phyloP scores from a whole-genome alignment of 1,140 invertebrate genomes.

The Cephus cinctus region DNA sequence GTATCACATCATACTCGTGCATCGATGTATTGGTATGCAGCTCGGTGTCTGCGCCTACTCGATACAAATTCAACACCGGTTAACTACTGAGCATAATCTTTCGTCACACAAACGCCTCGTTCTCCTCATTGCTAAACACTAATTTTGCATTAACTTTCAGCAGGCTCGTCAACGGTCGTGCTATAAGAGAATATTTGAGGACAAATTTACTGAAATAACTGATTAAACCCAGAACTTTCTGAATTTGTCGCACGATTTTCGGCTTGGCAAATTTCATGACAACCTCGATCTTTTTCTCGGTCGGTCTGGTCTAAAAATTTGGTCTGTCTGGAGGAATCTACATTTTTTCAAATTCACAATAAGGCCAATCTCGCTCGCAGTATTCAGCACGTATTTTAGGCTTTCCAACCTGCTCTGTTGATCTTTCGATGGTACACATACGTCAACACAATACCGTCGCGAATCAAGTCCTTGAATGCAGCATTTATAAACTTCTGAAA shows the following conservation, averaged over 20 bases:
- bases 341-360: conserved; percentile 45
- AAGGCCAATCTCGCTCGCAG: conserved; percentile 34
- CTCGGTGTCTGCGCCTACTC: conserved; percentile 9
- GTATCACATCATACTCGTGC: conserved; percentile 30
- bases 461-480: conserved; percentile 18
- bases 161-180: conserved; percentile 35
- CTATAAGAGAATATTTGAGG: conserved; percentile 32
- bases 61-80: conserved; percentile 30
- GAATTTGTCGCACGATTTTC: conserved; percentile 29
- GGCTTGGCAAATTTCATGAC: conserved; percentile 34
- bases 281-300: conserved; percentile 31
- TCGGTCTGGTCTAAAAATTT: conserved; percentile 40
- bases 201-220: conserved; percentile 44
- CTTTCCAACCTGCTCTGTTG: conserved; percentile 8
- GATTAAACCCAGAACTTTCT: conserved; percentile 39
- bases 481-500: conserved; percentile 35
- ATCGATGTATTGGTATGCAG: conserved; percentile 36
- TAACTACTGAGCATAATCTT: conserved; percentile 17
- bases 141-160: conserved; percentile 25
- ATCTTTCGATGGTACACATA: conserved; percentile 18
- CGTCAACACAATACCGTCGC: conserved; percentile 2
- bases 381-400: conserved; percentile 4
- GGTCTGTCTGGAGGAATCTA: conserved; percentile 29
- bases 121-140: conserved; percentile 9
- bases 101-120: conserved; percentile 11